Conservation (phyloP, 1,140 invertebrate species). For the Rhagoletis pomonella region DNA sequence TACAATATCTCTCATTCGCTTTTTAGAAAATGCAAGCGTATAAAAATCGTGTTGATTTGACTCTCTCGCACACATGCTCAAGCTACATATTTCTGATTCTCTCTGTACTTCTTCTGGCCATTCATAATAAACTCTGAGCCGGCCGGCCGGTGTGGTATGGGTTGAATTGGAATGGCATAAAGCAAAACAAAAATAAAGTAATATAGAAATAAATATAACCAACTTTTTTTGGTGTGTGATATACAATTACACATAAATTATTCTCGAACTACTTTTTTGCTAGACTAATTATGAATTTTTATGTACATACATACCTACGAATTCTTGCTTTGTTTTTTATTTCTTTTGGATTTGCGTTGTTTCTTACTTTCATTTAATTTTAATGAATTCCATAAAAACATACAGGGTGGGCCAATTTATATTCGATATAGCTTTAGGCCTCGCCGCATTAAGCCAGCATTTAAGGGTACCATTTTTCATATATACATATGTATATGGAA, state of each 20-base stretch:
- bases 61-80: neutral
- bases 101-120: neutral
- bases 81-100: neutral
- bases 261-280: too few species aligned
- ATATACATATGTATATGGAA: too few species aligned
- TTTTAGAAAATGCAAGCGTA: neutral
- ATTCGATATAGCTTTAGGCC: too few species aligned
- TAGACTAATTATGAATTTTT: too few species aligned
- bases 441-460: too few species aligned
- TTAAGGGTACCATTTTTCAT: too few species aligned
- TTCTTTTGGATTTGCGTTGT: neutral
- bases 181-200: constrained; percentile 32
- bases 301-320: too few species aligned
- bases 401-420: too few species aligned
- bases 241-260: too few species aligned
- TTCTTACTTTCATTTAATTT: neutral
- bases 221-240: too few species aligned
- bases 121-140: constrained; percentile 25
- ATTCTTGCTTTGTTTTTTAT: neutral
- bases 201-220: neutral
- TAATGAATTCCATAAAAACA: too few species aligned
- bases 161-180: neutral
- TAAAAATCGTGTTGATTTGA: neutral
- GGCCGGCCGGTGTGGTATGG: neutral
- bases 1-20: neutral